phyloP scores from a whole-genome alignment of 2,113 vertebrate species.

The Actenoides lindsayi region DNA sequence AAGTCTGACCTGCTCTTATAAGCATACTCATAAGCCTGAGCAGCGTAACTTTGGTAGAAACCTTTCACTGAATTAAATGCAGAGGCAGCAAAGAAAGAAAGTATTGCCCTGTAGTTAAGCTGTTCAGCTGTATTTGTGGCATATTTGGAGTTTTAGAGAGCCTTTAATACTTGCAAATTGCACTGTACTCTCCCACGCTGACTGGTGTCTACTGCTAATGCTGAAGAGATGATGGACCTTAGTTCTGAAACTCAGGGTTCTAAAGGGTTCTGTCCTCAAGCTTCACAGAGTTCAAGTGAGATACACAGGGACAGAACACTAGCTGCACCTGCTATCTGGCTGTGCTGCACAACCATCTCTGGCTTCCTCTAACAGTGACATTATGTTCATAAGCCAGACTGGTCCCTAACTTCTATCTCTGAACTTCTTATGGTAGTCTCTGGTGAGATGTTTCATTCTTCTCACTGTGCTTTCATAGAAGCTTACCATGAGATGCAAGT shows the following conservation, averaged over 20 bases:
- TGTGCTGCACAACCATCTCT: background rate
- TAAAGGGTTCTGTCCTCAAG: background rate
- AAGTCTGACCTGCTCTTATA: background rate
- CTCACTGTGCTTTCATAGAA: background rate
- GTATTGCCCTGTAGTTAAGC: background rate
- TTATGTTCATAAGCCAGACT: background rate
- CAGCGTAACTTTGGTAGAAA: fast-evolving
- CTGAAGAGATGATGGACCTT: background rate
- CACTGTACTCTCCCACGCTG: fast-evolving
- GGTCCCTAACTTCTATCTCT: background rate
- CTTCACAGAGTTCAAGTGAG: background rate
- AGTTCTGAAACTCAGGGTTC: background rate
- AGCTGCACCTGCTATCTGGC: background rate
- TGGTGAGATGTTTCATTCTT: background rate
- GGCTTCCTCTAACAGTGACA: background rate
- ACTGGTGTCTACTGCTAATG: background rate
- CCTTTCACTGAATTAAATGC: background rate
- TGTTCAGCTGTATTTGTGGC: background rate
- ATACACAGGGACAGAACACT: background rate
- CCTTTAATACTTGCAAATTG: background rate
- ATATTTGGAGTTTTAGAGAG: background rate
- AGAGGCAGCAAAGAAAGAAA: background rate
- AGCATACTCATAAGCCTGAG: background rate
- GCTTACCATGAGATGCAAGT: background rate
- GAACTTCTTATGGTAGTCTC: background rate